These are phyloP conservation scores for Hypothenemus hampei DNA, from an alignment of 1,140 invertebrate genomes.

Conservation along the genomic window DNA sequence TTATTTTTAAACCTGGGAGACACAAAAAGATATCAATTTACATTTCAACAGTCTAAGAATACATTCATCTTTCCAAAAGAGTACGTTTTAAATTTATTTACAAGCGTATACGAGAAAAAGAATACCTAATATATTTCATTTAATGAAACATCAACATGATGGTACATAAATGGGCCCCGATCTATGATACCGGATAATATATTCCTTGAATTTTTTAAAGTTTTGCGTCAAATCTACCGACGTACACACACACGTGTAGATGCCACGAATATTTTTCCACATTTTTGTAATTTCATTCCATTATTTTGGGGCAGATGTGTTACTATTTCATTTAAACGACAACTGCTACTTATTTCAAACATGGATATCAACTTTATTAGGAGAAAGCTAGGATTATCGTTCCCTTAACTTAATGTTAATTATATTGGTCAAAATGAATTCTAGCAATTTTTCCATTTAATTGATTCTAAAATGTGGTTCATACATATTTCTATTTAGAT, in stretches of 20 bases:
- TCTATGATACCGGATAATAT: neutral
- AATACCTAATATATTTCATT: neutral
- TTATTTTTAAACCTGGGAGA: conserved; percentile 27
- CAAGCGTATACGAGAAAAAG: neutral
- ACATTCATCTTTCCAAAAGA: neutral
- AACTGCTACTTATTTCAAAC: too few species aligned
- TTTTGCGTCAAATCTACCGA: neutral
- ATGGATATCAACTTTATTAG: too few species aligned
- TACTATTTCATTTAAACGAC: too few species aligned
- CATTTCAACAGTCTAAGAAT: conserved; percentile 20
- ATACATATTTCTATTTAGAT: too few species aligned
- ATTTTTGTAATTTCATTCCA: neutral
- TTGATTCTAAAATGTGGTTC: too few species aligned
- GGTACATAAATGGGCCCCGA: neutral
- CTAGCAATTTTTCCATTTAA: too few species aligned
- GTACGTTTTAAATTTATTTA: too few species aligned
- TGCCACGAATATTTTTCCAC: neutral
- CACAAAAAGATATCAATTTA: conserved; percentile 24
- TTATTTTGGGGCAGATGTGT: too few species aligned
- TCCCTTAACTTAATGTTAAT: too few species aligned
- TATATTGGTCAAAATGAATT: too few species aligned
- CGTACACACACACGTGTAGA: neutral
- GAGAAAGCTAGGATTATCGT: too few species aligned
- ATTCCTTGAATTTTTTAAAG: neutral
- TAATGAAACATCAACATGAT: neutral